Base-by-base conservation (phyloP, 2,888 invertebrate genomes). In the Macrosiphum euphorbiae region DNA sequence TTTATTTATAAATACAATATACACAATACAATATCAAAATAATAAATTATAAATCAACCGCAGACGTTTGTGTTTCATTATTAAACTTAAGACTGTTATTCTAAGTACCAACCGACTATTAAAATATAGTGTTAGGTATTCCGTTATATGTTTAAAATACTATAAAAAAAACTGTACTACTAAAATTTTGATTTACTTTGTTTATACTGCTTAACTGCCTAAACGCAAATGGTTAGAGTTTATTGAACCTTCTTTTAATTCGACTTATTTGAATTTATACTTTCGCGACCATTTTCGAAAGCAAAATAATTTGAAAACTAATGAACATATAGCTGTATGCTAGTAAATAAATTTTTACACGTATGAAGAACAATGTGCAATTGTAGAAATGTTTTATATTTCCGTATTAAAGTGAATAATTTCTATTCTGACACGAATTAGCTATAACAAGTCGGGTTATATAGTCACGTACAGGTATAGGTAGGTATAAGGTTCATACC, bases 381-480 rank as follows among this genome's bases (percentile, higher is more conserved):
- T 28, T 44, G 44, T 44, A 44, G 44, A 86, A 44, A 86, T 86
- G 47, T 13, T 67, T 67, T 67, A 67, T 91, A 91, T 58, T 91
- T 91, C n/a, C 28, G 20, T 58, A n/a, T 47, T 58, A 55, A 86
- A 92, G 28, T 47, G 92, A 58, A 58, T 86, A 86, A 92, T 92
- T 92, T 92, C 86, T 92, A 92, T 92, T 86, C 86, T 86, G 86
- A 92, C 92, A 86, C 61, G 47, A 92, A 92, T 92, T 58, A 41
- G 84, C 8, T 90, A 47, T 50, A 90, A 67, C 26, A 47, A 90
- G 90, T 67, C 28, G 35, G 7, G 55, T 85, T 58, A 41, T 41
- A 41, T 41, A 61, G 58, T 92, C 61, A 61, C 92, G 87, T 92
- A n/a, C n/a, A 61, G n/a, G 44, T 55, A 91, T 50, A 58, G 47